Percentiles rank a stretch among this genome's conserved stretches.
phyloP scores from a whole-genome alignment of 2,888 invertebrate genomes.

The Athrips mouffetella region DNA sequence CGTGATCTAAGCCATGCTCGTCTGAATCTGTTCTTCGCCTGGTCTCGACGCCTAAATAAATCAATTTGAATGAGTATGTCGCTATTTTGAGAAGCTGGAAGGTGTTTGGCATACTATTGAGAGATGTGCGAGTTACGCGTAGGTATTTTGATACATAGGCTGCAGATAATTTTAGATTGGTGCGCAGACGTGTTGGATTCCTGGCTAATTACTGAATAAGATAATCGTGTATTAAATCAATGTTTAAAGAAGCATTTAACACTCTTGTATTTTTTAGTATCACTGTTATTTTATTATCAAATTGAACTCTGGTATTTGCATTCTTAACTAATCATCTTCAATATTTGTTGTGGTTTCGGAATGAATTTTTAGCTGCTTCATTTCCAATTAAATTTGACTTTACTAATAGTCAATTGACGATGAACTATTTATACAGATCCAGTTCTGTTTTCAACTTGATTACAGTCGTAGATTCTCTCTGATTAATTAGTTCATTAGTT shows the following conservation, averaged over 20 bases:
- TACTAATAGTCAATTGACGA: not conserved
- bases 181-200: slow-evolving; percentile 77
- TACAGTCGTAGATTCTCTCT: slow-evolving; percentile 21
- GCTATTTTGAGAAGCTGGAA: slow-evolving; percentile 75
- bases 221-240: slow-evolving; percentile 63
- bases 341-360: not conserved
- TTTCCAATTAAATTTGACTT: not conserved
- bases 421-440: slow-evolving; percentile 4
- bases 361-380: not conserved
- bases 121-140: slow-evolving; percentile 75
- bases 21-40: slow-evolving; percentile 28
- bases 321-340: no score
- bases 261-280: no score
- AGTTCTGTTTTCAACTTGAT: slow-evolving; percentile 8
- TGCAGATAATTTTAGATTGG: slow-evolving; percentile 78
- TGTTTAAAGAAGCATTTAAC: slow-evolving; percentile 16
- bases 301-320: no score
- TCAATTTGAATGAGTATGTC: slow-evolving; percentile 65
- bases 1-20: slow-evolving; percentile 11
- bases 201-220: slow-evolving; percentile 74
- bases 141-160: slow-evolving; percentile 78
- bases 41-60: slow-evolving; percentile 52
- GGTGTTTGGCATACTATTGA: slow-evolving; percentile 78
- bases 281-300: no score
- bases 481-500: slow-evolving; percentile 29